A percentile compares a stretch with the other conserved stretches of the same genome.
These are phyloP conservation scores for Odiellus spinosus DNA, from an alignment of 2,888 invertebrate genomes.

Conservation along the genomic window DNA sequence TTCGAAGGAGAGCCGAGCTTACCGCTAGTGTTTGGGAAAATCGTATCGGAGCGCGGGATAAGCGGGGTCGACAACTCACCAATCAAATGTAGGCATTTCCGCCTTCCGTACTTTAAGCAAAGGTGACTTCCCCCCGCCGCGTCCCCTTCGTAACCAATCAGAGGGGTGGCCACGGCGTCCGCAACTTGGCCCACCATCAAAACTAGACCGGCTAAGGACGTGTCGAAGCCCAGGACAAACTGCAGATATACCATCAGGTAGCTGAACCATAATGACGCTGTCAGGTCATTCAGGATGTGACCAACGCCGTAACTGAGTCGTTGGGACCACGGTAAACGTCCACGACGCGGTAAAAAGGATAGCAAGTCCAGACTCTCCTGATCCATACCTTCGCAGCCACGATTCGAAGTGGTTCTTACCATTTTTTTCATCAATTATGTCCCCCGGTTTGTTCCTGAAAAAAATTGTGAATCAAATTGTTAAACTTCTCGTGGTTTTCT, in stretches of 20 bases:
- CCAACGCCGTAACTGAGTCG: constrained; percentile 53
- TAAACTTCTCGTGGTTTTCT: too few species aligned
- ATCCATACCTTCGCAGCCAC: too few species aligned
- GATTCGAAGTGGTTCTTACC: too few species aligned
- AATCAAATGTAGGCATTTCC: constrained; percentile 16
- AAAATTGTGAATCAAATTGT: too few species aligned
- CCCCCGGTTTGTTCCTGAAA: too few species aligned
- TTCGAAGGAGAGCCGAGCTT: neutral
- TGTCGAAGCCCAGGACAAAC: constrained; percentile 30
- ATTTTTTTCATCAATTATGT: too few species aligned
- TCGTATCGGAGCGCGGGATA: too few species aligned
- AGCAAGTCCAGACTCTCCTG: too few species aligned
- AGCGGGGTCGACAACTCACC: constrained; percentile 5
- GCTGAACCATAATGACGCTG: constrained; percentile 87
- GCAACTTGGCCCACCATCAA: constrained; percentile 54
- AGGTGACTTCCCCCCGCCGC: constrained; percentile 3
- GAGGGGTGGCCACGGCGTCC: constrained; percentile 36
- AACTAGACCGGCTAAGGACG: constrained; percentile 39
- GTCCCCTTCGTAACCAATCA: constrained; percentile 35
- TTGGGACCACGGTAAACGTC: constrained; percentile 11
- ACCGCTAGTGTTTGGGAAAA: too few species aligned
- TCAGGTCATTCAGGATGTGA: constrained; percentile 78
- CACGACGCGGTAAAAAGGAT: too few species aligned
- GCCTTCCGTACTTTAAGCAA: constrained; percentile 12
- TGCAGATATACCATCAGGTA: constrained; percentile 66